Conservation (phyloP, 2,888 invertebrate species). For the Calameuta pallipes region DNA sequence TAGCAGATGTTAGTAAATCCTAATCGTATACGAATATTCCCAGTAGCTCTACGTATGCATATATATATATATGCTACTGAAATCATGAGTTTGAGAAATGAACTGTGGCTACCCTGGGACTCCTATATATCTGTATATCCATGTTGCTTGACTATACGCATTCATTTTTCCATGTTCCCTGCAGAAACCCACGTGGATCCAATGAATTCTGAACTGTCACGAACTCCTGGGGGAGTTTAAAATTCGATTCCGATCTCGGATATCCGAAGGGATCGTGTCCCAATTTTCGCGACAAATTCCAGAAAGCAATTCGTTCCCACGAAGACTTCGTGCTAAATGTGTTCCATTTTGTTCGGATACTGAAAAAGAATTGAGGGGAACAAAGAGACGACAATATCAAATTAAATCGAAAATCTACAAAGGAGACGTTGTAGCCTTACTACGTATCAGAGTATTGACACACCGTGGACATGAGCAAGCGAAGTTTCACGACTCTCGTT, state of each 20-base stretch:
- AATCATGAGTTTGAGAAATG: background rate
- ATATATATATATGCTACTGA: background rate
- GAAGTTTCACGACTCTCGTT: background rate
- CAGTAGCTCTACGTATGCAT: background rate
- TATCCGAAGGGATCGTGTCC: background rate
- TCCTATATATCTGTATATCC: background rate
- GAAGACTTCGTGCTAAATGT: background rate
- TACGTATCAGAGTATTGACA: background rate
- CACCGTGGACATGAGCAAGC: background rate
- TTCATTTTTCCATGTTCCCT: background rate
- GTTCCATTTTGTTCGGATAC: background rate
- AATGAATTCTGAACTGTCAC: background rate
- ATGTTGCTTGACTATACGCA: background rate
- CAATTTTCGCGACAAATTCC: background rate
- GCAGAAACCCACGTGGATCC: background rate
- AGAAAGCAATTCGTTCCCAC: background rate
- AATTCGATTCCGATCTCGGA: background rate
- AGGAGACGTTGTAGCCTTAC: background rate
- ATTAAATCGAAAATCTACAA: background rate
- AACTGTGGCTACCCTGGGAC: background rate
- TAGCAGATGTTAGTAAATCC: background rate
- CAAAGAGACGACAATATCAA: background rate
- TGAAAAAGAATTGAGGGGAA: background rate
- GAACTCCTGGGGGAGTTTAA: background rate
- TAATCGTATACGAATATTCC: background rate